Base-by-base conservation (phyloP, 2,888 invertebrate genomes). In the Stenchaetothrips biformis region DNA sequence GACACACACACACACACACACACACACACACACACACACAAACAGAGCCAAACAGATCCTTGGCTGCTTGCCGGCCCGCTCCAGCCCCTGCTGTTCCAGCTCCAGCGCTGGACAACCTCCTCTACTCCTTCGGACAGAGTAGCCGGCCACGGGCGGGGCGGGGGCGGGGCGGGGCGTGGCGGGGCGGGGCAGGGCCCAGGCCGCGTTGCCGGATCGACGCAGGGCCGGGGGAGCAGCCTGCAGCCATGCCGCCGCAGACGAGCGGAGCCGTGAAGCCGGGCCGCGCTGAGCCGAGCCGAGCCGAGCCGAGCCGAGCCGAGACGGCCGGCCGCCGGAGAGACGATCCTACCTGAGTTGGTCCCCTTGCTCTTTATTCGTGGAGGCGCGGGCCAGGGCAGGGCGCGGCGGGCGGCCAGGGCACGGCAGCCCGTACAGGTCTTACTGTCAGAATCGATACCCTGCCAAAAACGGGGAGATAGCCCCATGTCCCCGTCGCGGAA, bases 361-460 rank as follows among this genome's bases (percentile, higher is more conserved):
- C 59, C 59, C 59, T 18, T 59, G 67, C 67, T 74, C 67, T 74
- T 74, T 21, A 74, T 25, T 25, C 67, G 21, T 74, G 37, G 37
- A 37, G 37, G 37, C 37, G 37, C 37, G 37, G 37, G 2, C 67
- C 21, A 6, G 67, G 67, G 21, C 67, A 37, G 37, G 37, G 37
- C 37, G 7, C 67, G 67, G 25, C 67, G 53, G n/a, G n/a, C n/a
- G n/a, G n/a, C 67, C 21, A 6, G 67, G 67, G 21, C 67, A 37
- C 37, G 37, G 37, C 37, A 21, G 67, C 11, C 67, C 18, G 67
- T 74, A 74, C 67, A 74, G 67, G 67, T 74, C 67, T 74, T 74
- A 74, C 67, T 74, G 67, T 74, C 67, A 74, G 67, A 74, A 74
- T 74, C 67, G 25, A 74, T 74, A 74, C 67, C 25, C 67, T 74